A percentile compares a stretch with the other conserved stretches of the same genome.
Evolutionary conservation across 2,113 vertebrate species (phyloP).

Genomic region (Sardina pilchardus): DNA sequence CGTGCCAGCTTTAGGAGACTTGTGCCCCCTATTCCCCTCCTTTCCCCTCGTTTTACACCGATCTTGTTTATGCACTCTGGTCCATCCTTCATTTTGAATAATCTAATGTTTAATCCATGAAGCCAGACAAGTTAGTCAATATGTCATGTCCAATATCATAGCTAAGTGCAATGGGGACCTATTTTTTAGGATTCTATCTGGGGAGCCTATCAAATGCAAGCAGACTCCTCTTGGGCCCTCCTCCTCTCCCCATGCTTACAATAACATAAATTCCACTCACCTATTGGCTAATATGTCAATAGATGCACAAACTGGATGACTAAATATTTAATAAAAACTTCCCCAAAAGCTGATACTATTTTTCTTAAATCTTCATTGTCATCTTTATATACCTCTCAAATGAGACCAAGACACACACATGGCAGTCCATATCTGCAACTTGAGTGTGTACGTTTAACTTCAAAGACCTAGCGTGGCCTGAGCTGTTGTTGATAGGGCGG

Average conservation of each 20-base stretch:
- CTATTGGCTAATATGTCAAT: too few relatives aligned
- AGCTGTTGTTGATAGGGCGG: too few relatives aligned
- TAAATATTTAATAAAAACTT: too few relatives aligned
- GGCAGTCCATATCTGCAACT: too few relatives aligned
- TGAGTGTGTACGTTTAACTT: not conserved
- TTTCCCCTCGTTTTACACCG: not conserved
- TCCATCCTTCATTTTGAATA: conserved; percentile 13
- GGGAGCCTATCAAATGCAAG: not conserved
- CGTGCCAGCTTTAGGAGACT: not conserved
- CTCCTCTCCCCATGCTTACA: too few relatives aligned
- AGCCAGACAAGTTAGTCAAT: conserved; percentile 61
- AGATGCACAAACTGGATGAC: too few relatives aligned
- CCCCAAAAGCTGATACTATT: not conserved
- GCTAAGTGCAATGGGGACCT: conserved; percentile 51
- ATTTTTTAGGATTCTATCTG: not conserved
- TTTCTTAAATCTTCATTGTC: not conserved
- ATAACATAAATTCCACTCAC: too few relatives aligned
- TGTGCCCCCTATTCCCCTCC: not conserved
- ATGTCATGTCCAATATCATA: conserved; percentile 75
- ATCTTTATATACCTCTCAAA: too few relatives aligned
- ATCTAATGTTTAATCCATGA: conserved; percentile 35
- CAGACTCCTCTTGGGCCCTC: too few relatives aligned
- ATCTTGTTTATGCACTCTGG: not conserved
- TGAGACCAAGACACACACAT: too few relatives aligned
- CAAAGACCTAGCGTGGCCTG: not conserved